Evolutionary conservation across 2,888 invertebrate genomes (phyloP), one percentile per base, ranked within the genome.

Genomic region (Esperia sulphurella): DNA sequence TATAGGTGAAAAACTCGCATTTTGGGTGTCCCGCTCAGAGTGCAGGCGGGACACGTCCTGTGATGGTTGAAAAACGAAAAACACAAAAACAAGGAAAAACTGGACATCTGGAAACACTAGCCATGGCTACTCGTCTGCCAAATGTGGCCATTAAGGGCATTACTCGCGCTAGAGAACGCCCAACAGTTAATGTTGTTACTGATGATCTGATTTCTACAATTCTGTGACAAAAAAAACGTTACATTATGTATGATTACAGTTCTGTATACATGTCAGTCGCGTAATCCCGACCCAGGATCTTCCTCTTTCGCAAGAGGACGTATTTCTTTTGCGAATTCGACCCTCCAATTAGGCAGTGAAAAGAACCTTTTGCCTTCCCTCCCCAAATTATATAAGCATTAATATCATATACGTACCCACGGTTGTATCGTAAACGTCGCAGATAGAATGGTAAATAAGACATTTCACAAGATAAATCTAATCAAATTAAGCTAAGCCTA

Each of bases 311-410:
- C 64, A 67, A 68, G 59, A 67, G 69, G 70, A 70, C 67, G 64
- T 58, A 61, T 70, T 76, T 71, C 61, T 67, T 69, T 65, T 62
- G 58, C 61, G 61, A 65, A 59, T 63, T 62, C 65, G 64, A 68
- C 71, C 68, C 67, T 70, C 76, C 75, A 82, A 79, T 79, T 79
- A 80, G 61, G 63, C 59, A 59, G 59, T 68, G 66, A 65, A 68
- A 67, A 61, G 59, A 67, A 63, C 59, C 57, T 65, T 68, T 69
- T 59, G 50, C 63, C 60, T 69, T 57, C 60, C 59, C 66, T 50
- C 45, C 65, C 50, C 48, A 53, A 46, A 54, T 60, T 59, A 57
- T 52, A 53, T 60, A 60, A 64, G 55, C 53, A 47, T 53, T 54
- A 50, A 52, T 48, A 43, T 40, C 10, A 40, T 43, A 12, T 45